Percentiles rank a stretch among this genome's conserved stretches.
Conservation (phyloP, 2,888 invertebrate genomes). For the Cryptocephalus moraei region DNA sequence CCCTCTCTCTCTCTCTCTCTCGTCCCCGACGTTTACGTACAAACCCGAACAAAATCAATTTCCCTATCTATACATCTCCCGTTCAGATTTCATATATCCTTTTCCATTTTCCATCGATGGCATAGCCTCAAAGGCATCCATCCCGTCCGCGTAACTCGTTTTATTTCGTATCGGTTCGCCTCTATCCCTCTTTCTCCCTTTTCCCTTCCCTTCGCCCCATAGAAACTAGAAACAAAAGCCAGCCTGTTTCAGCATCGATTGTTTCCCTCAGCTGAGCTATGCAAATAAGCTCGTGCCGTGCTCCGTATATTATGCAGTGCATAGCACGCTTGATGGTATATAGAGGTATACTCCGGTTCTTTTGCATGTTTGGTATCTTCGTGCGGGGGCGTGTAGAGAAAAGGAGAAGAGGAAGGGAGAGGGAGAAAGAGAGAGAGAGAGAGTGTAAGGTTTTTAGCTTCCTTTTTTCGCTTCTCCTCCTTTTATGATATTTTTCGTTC, state of each 20-base stretch:
- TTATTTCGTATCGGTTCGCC: not conserved
- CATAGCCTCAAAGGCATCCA: not conserved
- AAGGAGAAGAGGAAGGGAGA: no score
- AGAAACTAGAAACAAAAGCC: constrained; percentile 16
- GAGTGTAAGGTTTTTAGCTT: no score
- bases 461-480: no score
- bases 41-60: not conserved
- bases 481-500: no score
- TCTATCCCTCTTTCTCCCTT: not conserved
- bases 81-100: not conserved
- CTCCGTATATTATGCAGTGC: constrained; percentile 40
- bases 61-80: not conserved
- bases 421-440: no score
- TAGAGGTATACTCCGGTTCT: constrained; percentile 18
- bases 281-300: constrained; percentile 39
- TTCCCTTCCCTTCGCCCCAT: constrained; percentile 5
- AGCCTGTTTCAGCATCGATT: constrained; percentile 30
- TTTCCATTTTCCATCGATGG: not conserved
- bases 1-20: no score
- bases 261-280: constrained; percentile 41
- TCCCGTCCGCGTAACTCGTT: not conserved
- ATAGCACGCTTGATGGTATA: constrained; percentile 19
- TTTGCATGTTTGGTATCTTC: constrained; percentile 14
- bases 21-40: no score
- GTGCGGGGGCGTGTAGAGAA: no score